phyloP scores from a whole-genome alignment of 2,113 vertebrate species.

The Bubo bubo region DNA sequence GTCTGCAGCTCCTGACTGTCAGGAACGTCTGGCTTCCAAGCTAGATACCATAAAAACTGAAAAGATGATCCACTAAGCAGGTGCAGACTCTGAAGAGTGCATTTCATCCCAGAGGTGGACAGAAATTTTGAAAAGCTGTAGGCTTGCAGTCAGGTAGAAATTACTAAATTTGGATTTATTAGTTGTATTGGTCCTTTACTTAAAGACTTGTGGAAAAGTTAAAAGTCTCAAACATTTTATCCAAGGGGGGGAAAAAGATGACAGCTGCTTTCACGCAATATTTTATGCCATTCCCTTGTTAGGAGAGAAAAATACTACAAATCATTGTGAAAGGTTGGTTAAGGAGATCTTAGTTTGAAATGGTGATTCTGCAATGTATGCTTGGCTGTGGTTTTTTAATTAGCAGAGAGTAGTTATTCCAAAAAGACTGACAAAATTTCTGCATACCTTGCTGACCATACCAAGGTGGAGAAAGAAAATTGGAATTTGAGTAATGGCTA shows the following conservation, averaged over 20 bases:
- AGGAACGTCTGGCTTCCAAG: background rate
- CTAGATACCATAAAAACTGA: background rate
- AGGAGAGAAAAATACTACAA: background rate
- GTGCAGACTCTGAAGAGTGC: background rate
- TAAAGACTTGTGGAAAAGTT: background rate
- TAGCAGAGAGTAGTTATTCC: background rate
- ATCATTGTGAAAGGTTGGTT: background rate
- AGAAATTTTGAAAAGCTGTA: background rate
- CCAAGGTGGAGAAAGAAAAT: background rate
- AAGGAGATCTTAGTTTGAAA: background rate
- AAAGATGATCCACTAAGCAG: background rate
- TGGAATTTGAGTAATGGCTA: background rate
- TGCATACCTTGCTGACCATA: background rate
- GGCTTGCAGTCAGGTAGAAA: background rate
- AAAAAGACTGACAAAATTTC: background rate
- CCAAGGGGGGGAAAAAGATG: background rate
- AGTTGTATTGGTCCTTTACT: background rate
- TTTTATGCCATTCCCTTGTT: background rate
- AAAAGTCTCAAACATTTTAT: background rate
- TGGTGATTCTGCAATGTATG: background rate
- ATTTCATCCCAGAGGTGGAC: background rate
- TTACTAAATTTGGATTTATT: background rate
- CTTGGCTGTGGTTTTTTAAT: background rate
- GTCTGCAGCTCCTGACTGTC: background rate
- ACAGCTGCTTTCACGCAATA: background rate